phyloP scores from a whole-genome alignment of 1,140 invertebrate genomes.

The Lasioglossum baleicum region DNA sequence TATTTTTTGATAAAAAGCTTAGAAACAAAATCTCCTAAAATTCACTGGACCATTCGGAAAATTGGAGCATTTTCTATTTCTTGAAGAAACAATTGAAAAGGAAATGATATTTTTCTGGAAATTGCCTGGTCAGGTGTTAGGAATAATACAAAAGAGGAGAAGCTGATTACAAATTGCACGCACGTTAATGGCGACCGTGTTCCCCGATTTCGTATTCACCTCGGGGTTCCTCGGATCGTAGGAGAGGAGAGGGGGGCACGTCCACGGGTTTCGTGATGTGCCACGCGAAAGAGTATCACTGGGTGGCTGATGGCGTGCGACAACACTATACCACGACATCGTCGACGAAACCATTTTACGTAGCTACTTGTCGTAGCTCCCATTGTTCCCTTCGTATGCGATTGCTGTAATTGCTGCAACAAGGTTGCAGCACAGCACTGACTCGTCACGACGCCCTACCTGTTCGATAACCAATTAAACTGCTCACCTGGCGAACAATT shows the following conservation, averaged over 20 bases:
- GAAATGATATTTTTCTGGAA: too few species aligned
- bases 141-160: constrained; percentile 23
- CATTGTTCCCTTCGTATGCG: not conserved
- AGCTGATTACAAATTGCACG: constrained; percentile 43
- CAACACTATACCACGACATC: not conserved
- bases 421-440: not conserved
- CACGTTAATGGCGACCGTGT: constrained; percentile 44
- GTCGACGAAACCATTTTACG: constrained; percentile 9
- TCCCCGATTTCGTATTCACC: constrained; percentile 42
- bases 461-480: not conserved
- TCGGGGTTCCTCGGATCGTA: not conserved
- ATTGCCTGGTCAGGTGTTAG: not conserved
- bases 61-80: too few species aligned
- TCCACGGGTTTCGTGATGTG: constrained; percentile 23
- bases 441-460: not conserved
- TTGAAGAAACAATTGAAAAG: too few species aligned
- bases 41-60: too few species aligned
- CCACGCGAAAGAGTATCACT: constrained; percentile 19
- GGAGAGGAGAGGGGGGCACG: not conserved
- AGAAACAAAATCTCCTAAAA: too few species aligned
- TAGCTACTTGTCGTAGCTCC: not conserved
- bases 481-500: not conserved
- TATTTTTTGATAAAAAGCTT: too few species aligned
- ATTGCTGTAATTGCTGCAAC: not conserved
- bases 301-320: not conserved